Percentiles rank a stretch among this genome's conserved stretches.
Conservation (phyloP, 1,140 invertebrate species). For the Drosophila nigrodunni region DNA sequence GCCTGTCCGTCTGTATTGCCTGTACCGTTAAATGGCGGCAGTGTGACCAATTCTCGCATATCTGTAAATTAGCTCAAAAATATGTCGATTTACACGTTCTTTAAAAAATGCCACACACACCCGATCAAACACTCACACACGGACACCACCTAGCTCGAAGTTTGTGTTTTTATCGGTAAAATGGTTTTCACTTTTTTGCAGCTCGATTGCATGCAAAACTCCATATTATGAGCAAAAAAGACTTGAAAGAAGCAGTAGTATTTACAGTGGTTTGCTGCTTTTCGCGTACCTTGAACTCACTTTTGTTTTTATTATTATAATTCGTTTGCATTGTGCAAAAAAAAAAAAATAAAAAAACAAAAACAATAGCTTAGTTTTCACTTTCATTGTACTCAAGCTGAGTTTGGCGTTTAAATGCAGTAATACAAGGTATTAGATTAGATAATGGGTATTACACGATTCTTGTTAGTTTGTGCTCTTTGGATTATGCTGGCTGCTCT, state of each 20-base stretch:
- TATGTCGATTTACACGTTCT: slow-evolving; percentile 48
- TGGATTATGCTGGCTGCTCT: slow-evolving; percentile 16
- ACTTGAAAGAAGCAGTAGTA: not conserved
- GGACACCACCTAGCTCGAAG: not conserved
- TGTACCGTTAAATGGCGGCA: slow-evolving; percentile 63
- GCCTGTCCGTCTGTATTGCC: slow-evolving; percentile 23
- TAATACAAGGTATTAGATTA: slow-evolving; percentile 62
- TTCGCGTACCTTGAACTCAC: slow-evolving; percentile 64
- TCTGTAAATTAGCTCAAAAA: slow-evolving; percentile 40
- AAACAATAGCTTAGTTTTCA: slow-evolving; percentile 24
- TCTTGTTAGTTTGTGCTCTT: slow-evolving; percentile 1
- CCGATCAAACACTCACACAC: not conserved
- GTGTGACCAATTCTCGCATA: slow-evolving; percentile 65
- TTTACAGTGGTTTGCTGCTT: slow-evolving; percentile 38
- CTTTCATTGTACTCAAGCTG: slow-evolving; percentile 35
- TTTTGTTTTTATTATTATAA: slow-evolving; percentile 29
- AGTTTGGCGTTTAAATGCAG: slow-evolving; percentile 12
- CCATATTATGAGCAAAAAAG: slow-evolving; percentile 27
- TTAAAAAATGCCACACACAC: slow-evolving; percentile 8
- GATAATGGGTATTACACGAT: slow-evolving; percentile 37
- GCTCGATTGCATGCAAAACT: slow-evolving; percentile 52
- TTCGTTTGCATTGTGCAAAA: slow-evolving; percentile 56
- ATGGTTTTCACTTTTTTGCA: slow-evolving; percentile 52
- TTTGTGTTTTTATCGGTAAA: slow-evolving; percentile 30
- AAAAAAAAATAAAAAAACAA: not conserved